A percentile compares a stretch with the other conserved stretches of the same genome.
phyloP scores from a whole-genome alignment of 2,113 vertebrate species.

The Pampusana beccarii region DNA sequence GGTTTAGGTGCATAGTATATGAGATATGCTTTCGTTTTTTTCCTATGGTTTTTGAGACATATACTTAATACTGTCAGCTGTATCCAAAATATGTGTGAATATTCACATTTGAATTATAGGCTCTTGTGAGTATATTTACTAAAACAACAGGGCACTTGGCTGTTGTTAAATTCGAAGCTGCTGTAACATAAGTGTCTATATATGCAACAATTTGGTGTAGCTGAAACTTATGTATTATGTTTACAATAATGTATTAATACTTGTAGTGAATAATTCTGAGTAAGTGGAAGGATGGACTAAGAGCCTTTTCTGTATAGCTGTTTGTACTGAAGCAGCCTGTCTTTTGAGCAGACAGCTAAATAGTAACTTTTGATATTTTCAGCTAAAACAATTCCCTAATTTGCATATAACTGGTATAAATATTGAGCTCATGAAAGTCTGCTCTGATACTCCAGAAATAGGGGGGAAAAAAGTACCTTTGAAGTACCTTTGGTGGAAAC shows the following conservation, averaged over 20 bases:
- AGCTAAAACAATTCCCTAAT: not conserved
- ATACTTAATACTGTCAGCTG: not conserved
- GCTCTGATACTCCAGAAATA: not conserved
- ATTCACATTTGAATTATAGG: not conserved
- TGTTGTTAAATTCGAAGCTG: not conserved
- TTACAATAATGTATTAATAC: not conserved
- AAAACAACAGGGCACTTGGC: not conserved
- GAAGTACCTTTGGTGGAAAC: not conserved
- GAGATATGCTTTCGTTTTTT: fast-evolving
- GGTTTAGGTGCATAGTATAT: not conserved
- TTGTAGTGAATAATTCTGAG: not conserved
- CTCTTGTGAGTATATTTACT: not conserved
- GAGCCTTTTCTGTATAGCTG: not conserved
- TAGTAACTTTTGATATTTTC: not conserved
- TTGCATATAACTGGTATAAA: not conserved
- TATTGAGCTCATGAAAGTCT: not conserved
- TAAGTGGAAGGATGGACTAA: not conserved
- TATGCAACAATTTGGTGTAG: not conserved
- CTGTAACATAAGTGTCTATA: not conserved
- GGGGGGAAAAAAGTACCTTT: not conserved
- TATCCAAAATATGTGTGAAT: not conserved
- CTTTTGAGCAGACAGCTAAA: not conserved
- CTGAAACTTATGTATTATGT: not conserved
- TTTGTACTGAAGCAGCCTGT: not conserved
- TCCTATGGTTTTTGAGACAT: not conserved